Base-by-base conservation (phyloP, 2,113 vertebrate species). In the Syngnathus floridae region DNA sequence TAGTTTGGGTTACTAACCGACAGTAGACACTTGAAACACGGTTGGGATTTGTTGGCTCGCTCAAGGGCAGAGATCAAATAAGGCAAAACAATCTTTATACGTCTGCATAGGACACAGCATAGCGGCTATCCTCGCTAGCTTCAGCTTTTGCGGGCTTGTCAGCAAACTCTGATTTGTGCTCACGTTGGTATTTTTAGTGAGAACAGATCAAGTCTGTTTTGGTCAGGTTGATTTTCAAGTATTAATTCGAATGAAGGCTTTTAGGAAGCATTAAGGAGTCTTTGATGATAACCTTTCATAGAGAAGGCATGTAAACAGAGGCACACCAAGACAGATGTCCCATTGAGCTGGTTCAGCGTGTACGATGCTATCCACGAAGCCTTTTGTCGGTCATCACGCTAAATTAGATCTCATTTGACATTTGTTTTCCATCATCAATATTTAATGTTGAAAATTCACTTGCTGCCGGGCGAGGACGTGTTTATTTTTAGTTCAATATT, bases 401-500 rank as follows among this genome's bases (percentile, higher is more conserved):
- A 81, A 89, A 90, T 89, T 81, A 88, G 76, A 87, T 88, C 80
- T 86, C 71, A 79, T 86, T 86, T 87, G 78, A 86, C 86, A 85
- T 90, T 83, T 85, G 76, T 84, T 87, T 87, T 78, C 72, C 57
- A 74, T 69, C 76, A 78, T 84, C 83, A 90, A 87, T 84, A 83
- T 86, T 88, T 86, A 64, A 86, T 86, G 84, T 82, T 66, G 72
- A 82, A 84, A 85, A 84, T 73, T 60, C 77, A 58, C 64, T 46
- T 66, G 67, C 66, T 58, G 37, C 63, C 69, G 59, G 43, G 62
- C 26, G 21, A 71, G 76, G 77, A 57, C 26, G 43, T 71, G 80
- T 79, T 86, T 91, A 90, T 90, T 91, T 87, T 84, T 80, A 81
- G 87, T 77, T 75, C 78, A 88, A 88, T 86, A 87, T 86, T 72